These are phyloP conservation scores for Oryzias dopingdopingensis DNA, from an alignment of 2,797 vertebrate genomes.

Conservation along the genomic window DNA sequence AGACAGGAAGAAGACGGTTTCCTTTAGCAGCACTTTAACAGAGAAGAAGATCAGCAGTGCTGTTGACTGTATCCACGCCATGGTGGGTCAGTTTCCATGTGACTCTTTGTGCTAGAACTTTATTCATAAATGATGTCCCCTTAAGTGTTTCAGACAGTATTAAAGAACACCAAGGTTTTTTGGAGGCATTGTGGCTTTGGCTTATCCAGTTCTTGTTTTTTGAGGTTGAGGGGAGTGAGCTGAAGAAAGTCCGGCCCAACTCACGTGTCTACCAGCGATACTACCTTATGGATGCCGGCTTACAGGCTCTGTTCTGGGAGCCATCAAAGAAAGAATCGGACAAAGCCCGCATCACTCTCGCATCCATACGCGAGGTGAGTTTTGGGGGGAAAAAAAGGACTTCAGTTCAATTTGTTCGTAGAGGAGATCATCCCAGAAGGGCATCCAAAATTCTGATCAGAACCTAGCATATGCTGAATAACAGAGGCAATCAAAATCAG, in stretches of 20 bases:
- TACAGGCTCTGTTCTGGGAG: conserved; percentile 92
- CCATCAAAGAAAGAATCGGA: conserved; percentile 96
- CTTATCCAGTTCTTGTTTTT: no score
- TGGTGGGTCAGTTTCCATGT: conserved; percentile 73
- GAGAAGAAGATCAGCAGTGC: conserved; percentile 95
- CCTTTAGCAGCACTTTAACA: conserved; percentile 92
- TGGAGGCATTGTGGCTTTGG: no score
- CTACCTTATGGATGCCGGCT: conserved; percentile 89
- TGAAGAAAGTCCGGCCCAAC: conserved; percentile 91
- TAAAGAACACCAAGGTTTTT: no score
- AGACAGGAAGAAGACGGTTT: conserved; percentile 94
- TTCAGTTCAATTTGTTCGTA: neutral
- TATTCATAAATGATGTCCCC: no score
- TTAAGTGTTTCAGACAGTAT: no score
- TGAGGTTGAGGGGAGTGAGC: conserved; percentile 86
- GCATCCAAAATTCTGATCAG: no score
- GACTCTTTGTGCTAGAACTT: conserved; percentile 11
- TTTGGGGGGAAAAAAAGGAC: neutral
- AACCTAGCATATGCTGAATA: no score
- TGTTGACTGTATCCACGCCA: conserved; percentile 90
- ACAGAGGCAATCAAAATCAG: no score
- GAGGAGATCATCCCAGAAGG: no score
- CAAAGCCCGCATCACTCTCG: conserved; percentile 89
- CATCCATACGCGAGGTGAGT: conserved; percentile 87
- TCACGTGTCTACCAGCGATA: conserved; percentile 90